Conservation (phyloP, 2,888 invertebrate genomes). For the Sminthurides aquaticus region DNA sequence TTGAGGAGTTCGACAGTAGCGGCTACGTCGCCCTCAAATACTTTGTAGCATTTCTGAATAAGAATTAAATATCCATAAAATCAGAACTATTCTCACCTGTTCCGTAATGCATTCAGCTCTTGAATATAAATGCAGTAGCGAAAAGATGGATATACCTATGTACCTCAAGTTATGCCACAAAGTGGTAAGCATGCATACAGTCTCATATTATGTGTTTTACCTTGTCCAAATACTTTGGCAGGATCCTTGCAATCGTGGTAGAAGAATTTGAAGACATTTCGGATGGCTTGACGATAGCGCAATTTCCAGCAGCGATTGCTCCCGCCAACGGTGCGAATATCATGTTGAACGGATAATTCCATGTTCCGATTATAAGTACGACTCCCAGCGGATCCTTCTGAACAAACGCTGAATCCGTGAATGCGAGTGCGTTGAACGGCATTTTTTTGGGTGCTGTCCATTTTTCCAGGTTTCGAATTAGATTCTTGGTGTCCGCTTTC, state of each 20-base stretch:
- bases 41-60: constrained; percentile 63
- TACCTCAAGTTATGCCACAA: too few relatives aligned
- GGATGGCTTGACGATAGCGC: constrained; percentile 87
- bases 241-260: constrained; percentile 60
- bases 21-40: constrained; percentile 71
- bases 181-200: too few relatives aligned
- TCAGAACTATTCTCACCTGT: too few relatives aligned
- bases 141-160: too few relatives aligned
- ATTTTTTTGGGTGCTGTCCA: constrained; percentile 24
- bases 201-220: too few relatives aligned
- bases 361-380: constrained; percentile 73
- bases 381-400: constrained; percentile 85
- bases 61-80: not conserved
- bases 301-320: constrained; percentile 59
- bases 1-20: constrained; percentile 80
- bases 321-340: constrained; percentile 63
- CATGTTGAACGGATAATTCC: constrained; percentile 93
- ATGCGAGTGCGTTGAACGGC: constrained; percentile 33
- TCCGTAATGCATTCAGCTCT: too few relatives aligned
- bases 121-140: too few relatives aligned
- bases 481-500: constrained; percentile 23
- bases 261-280: constrained; percentile 72
- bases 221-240: constrained; percentile 78
- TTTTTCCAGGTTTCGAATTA: constrained; percentile 29
- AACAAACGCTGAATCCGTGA: constrained; percentile 27